Evolutionary conservation across 2,113 vertebrate species (phyloP).

Genomic region (Aphelocoma coerulescens): DNA sequence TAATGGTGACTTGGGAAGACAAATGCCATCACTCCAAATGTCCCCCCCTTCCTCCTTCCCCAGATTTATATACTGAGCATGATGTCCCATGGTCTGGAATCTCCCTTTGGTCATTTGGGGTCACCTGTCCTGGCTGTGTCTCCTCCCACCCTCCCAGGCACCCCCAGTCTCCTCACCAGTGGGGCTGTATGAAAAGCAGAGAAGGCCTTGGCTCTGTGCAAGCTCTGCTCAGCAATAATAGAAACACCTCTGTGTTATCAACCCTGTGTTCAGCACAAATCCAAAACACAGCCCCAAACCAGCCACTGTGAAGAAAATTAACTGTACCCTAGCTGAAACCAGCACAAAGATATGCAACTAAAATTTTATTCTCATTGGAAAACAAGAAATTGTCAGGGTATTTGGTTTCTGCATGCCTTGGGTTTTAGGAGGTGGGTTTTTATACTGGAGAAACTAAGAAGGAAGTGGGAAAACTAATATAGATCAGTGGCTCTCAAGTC

Average conservation of each 20-base stretch:
- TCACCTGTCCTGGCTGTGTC: background rate
- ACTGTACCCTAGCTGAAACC: background rate
- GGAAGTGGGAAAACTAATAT: background rate
- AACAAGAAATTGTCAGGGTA: background rate
- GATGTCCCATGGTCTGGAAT: background rate
- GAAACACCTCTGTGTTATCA: background rate
- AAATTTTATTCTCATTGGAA: background rate
- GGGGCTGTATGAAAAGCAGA: background rate
- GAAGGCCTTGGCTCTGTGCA: background rate
- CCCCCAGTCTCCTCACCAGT: background rate
- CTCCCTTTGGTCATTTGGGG: background rate
- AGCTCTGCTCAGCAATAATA: background rate
- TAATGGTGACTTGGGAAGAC: background rate
- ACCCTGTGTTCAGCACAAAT: background rate
- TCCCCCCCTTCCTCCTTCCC: background rate
- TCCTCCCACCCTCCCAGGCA: background rate
- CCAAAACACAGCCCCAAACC: background rate
- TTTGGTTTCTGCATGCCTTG: background rate
- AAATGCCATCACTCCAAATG: background rate
- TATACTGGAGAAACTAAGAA: background rate
- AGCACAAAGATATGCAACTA: background rate
- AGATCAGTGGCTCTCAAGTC: background rate
- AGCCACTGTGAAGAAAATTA: background rate
- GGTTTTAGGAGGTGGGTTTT: accelerated
- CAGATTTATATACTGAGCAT: background rate